Evolutionary conservation across 2,113 vertebrate species (phyloP).

Genomic region (Gadus chalcogrammus): DNA sequence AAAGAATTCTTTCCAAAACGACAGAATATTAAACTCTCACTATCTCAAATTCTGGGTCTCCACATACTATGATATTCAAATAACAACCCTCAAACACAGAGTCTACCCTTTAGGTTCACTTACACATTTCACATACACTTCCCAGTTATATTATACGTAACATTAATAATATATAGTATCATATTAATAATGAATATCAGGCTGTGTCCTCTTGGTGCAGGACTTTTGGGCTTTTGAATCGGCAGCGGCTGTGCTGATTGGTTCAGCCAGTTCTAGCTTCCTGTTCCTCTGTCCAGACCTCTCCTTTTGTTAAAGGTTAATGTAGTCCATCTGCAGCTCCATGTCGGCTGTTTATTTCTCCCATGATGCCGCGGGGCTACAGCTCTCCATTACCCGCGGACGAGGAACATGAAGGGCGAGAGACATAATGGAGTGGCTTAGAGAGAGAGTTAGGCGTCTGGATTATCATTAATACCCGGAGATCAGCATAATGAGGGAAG

Average conservation of each 20-base stretch:
- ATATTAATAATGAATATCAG: too few relatives aligned
- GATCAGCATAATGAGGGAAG: constrained; percentile 57
- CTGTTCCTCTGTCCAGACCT: constrained; percentile 20
- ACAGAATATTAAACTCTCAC: too few relatives aligned
- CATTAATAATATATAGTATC: too few relatives aligned
- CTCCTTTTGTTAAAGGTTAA: constrained; percentile 58
- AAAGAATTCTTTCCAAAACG: too few relatives aligned
- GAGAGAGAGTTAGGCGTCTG: constrained; percentile 37
- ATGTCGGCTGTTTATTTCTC: constrained; percentile 60
- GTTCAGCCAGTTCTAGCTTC: constrained; percentile 18
- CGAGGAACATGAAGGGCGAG: constrained; percentile 34
- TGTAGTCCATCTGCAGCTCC: constrained; percentile 45
- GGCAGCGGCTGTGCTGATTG: not conserved
- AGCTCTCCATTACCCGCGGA: constrained; percentile 50
- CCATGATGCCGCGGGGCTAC: constrained; percentile 34
- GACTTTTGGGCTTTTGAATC: too few relatives aligned
- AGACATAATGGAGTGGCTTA: constrained; percentile 44
- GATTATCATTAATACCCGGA: constrained; percentile 57
- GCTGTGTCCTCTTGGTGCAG: too few relatives aligned
- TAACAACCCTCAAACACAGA: too few relatives aligned
- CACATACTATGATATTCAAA: too few relatives aligned
- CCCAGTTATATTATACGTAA: too few relatives aligned
- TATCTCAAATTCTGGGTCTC: too few relatives aligned
- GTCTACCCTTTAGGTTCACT: too few relatives aligned
- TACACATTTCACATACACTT: too few relatives aligned